These are phyloP conservation scores for Alviniconcha marisindica DNA, from an alignment of 1,140 invertebrate species.

Conservation along the genomic window DNA sequence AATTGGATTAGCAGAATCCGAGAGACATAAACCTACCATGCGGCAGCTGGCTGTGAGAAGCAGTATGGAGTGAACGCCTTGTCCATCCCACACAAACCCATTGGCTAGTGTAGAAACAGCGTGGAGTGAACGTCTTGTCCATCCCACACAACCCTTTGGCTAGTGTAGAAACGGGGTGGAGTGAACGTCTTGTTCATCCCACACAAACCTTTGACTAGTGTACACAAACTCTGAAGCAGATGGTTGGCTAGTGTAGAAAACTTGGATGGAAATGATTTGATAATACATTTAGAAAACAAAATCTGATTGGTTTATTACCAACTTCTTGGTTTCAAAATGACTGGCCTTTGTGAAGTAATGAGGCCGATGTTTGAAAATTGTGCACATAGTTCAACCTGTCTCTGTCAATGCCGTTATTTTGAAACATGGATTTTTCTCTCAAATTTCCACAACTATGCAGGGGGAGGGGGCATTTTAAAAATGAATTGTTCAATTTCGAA, in stretches of 20 bases:
- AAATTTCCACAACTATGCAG: slow-evolving; percentile 14
- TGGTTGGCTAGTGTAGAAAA: not conserved
- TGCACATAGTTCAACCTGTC: not conserved
- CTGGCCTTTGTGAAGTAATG: slow-evolving; percentile 2
- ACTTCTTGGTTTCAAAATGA: not conserved
- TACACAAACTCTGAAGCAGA: not conserved
- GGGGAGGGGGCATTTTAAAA: slow-evolving; percentile 6
- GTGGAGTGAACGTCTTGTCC: too few relatives aligned
- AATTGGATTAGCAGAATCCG: too few relatives aligned
- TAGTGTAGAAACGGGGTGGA: too few relatives aligned
- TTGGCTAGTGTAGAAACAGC: too few relatives aligned
- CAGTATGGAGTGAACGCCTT: too few relatives aligned
- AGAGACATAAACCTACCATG: too few relatives aligned
- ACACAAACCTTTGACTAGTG: too few relatives aligned
- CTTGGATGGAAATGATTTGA: not conserved
- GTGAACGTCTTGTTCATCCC: too few relatives aligned
- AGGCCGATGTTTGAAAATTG: not conserved
- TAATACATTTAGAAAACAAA: not conserved
- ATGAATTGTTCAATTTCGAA: not conserved
- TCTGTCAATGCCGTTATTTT: slow-evolving; percentile 12
- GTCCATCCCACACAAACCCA: too few relatives aligned
- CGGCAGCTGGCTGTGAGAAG: too few relatives aligned
- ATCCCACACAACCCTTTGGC: too few relatives aligned
- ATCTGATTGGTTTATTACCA: too few relatives aligned
- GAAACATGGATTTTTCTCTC: not conserved